Evolutionary conservation across 2,888 invertebrate genomes (phyloP), one percentile per base, ranked within the genome.

Genomic region (Gymnosoma rotundatum): DNA sequence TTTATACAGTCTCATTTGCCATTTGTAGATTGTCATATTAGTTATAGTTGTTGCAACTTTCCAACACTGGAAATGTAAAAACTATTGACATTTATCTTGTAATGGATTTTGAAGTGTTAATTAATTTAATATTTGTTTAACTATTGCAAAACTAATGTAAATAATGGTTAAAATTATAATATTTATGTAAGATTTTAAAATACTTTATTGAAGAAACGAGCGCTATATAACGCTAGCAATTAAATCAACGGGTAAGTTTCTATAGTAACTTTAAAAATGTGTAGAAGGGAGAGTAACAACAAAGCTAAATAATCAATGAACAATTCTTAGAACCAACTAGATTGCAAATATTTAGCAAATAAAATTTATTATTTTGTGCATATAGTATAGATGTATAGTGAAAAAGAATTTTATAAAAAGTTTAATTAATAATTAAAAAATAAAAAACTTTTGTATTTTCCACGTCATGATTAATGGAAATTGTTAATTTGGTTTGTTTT

Each of bases 101-200:
- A 10, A 25, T 52, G 14, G 20, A 9, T 45, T 56, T 32, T 61
- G 45, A 48, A 60, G 20, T 73, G 36, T 61, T 73, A 74, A 74
- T 52, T 63, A 74, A 60, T 60, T 60, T 74, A 74, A 63, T 69
- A 63, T 75, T 75, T 81, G 50, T 69, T 61, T 50, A 81, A 63
- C 63, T 69, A 63, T 63, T 69, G 61, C 21, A 61, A 61, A 67
- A 80, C 60, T 74, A 32, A 63, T 61, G 42, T 32, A 38, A 80
- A 69, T 61, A 76, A 81, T 81, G 60, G n/a, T 16, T 69, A 52
- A 60, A 60, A 20, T 10, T 12, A 36, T n/a, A 25, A 18, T 7
- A 50, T 42, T 45, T 67, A 48, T 42, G 12, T 42, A 42, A 42
- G 42, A 42, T 42, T 42, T 12, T 42, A 7, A 42, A 42, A 12